These are phyloP conservation scores for Scopus umbretta DNA, from an alignment of 2,113 vertebrate genomes.

Conservation along the genomic window DNA sequence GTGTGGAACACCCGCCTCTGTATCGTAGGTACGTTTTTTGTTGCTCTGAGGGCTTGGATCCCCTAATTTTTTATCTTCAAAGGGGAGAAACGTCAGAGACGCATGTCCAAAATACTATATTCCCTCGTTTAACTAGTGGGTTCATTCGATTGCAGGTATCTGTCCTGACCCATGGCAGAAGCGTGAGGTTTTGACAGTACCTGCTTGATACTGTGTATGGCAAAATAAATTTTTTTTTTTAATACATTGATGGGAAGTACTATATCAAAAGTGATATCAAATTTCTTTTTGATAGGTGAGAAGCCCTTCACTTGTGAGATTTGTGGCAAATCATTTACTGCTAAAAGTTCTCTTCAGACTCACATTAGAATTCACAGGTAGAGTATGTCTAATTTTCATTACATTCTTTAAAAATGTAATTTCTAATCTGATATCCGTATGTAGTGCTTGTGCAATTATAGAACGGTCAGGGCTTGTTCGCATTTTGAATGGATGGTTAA, in stretches of 20 bases:
- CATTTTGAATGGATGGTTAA: background rate
- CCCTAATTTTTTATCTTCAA: background rate
- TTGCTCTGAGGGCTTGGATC: background rate
- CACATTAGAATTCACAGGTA: constrained; percentile 97
- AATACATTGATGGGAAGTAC: background rate
- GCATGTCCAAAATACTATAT: background rate
- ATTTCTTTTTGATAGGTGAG: constrained; percentile 79
- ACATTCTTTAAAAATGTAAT: background rate
- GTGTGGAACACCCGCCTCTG: background rate
- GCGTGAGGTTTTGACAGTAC: background rate
- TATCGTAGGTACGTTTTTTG: background rate
- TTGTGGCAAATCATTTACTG: constrained; percentile 96
- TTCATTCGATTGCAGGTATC: background rate
- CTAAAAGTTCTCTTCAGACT: constrained; percentile 95
- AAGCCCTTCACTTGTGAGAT: constrained; percentile 98
- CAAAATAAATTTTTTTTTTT: background rate
- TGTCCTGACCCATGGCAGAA: background rate
- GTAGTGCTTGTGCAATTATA: background rate
- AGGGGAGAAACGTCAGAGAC: background rate
- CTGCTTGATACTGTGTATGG: background rate
- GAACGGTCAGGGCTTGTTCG: background rate
- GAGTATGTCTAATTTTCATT: background rate
- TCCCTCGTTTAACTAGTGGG: background rate
- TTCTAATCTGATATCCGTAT: background rate
- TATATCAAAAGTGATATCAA: background rate